phyloP scores from a whole-genome alignment of 92 coral and sea anemone species.

The Montipora capitata region DNA sequence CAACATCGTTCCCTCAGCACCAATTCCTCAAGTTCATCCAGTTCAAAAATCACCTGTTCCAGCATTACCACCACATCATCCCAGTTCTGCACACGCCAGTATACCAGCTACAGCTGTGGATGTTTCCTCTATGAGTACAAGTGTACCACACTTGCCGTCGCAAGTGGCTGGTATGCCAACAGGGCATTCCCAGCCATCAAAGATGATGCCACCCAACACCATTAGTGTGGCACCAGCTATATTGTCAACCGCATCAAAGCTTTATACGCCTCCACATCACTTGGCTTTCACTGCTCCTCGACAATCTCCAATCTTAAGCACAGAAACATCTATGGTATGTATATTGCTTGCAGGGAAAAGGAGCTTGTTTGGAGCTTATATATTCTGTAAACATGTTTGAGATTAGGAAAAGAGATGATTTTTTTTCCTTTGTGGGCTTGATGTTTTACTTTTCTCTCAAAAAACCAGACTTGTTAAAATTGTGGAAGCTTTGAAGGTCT shows the following conservation, averaged over 20 bases:
- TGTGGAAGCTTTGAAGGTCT: no score
- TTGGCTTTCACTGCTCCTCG: slow-evolving; percentile 59
- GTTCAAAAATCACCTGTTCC: slow-evolving; percentile 56
- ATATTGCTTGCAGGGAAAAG: no score
- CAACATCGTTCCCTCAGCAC: slow-evolving; percentile 51
- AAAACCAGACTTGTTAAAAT: no score
- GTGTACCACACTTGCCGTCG: slow-evolving; percentile 62
- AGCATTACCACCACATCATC: slow-evolving; percentile 61
- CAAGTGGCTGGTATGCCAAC: slow-evolving; percentile 24
- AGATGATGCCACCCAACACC: slow-evolving; percentile 54
- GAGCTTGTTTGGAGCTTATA: no score
- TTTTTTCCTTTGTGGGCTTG: no score
- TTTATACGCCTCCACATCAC: slow-evolving; percentile 60
- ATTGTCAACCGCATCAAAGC: slow-evolving; percentile 50
- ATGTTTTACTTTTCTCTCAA: no score
- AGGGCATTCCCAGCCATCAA: slow-evolving; percentile 55
- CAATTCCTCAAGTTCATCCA: slow-evolving; percentile 64
- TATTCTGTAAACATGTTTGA: no score
- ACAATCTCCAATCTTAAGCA: slow-evolving; percentile 56
- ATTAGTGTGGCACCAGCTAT: slow-evolving; percentile 61
- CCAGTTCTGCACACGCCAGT: slow-evolving; percentile 40
- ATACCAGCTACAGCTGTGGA: slow-evolving; percentile 41
- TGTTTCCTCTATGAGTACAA: slow-evolving; percentile 41
- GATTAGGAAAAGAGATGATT: no score
- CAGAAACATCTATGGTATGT: slow-evolving; percentile 62